Evolutionary conservation across 2,797 vertebrate genomes (phyloP).

Genomic region (Trachurus trachurus): DNA sequence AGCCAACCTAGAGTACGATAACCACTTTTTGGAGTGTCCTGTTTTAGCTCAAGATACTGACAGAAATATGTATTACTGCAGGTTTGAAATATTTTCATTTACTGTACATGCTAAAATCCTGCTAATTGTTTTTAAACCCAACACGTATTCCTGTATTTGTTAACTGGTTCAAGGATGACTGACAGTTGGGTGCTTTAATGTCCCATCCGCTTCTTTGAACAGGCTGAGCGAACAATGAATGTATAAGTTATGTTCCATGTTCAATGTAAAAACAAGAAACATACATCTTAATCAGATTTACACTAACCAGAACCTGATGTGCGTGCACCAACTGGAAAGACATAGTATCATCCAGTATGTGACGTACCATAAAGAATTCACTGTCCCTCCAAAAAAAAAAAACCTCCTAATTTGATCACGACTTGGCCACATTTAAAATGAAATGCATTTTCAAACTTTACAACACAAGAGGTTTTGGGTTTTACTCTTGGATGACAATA

Average conservation of each 20-base stretch:
- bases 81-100: slow-evolving; percentile 2
- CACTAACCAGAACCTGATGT: slow-evolving; percentile 32
- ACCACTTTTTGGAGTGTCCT: slow-evolving; percentile 9
- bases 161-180: not conserved
- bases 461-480: not conserved
- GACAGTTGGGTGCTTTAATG: not conserved
- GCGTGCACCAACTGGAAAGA: slow-evolving; percentile 7
- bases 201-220: not conserved
- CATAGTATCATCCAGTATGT: not conserved
- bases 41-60: not conserved
- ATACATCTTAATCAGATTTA: slow-evolving; percentile 36
- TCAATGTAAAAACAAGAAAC: slow-evolving; percentile 19
- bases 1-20: not conserved
- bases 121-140: not conserved
- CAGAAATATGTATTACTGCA: not conserved
- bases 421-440: not conserved
- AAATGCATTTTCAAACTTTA: slow-evolving; percentile 4
- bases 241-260: not conserved
- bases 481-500: not conserved
- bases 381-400: not conserved
- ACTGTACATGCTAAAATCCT: not conserved
- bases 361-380: not conserved
- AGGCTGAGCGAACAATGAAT: not conserved
- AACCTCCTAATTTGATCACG: slow-evolving; percentile 1
- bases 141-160: not conserved